Conservation (phyloP, 1,140 invertebrate genomes). For the Proales similis region DNA sequence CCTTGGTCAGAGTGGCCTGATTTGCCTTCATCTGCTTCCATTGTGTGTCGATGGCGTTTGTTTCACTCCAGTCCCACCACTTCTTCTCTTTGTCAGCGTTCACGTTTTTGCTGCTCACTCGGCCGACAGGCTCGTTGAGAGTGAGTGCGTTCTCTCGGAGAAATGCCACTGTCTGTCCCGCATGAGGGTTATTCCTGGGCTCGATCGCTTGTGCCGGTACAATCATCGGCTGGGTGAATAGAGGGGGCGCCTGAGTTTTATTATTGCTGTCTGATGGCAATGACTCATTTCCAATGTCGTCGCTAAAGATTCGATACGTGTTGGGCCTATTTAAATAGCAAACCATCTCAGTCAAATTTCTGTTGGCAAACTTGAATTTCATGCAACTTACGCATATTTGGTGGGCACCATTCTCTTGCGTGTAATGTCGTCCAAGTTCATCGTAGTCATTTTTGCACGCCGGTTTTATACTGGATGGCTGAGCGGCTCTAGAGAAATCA, state of each 20-base stretch:
- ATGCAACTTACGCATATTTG: conserved; percentile 7
- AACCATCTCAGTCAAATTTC: not conserved
- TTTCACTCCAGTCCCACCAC: conserved; percentile 36
- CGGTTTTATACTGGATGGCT: too few relatives aligned
- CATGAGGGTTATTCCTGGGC: conserved; percentile 11
- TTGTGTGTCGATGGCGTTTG: not conserved
- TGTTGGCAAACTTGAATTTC: not conserved
- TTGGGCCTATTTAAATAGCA: conserved; percentile 18
- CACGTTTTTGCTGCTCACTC: conserved; percentile 28
- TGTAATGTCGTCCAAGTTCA: conserved; percentile 29
- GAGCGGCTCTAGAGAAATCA: too few relatives aligned
- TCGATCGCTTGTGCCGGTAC: conserved; percentile 33
- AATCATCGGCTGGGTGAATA: conserved; percentile 21
- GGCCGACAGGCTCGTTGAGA: conserved; percentile 17
- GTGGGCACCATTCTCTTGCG: conserved; percentile 10
- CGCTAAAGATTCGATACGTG: conserved; percentile 28
- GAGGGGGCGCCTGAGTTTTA: not conserved
- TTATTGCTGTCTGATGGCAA: conserved; percentile 4
- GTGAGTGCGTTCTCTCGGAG: conserved; percentile 31
- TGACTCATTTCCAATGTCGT: conserved; percentile 14
- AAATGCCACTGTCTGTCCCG: conserved; percentile 6
- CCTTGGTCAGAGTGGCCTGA: conserved; percentile 9
- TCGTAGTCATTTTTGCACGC: conserved; percentile 35
- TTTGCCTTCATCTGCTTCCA: conserved; percentile 3
- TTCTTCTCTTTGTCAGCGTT: conserved; percentile 23